phyloP scores from a whole-genome alignment of 2,888 invertebrate genomes.

The Odontothrips loti region DNA sequence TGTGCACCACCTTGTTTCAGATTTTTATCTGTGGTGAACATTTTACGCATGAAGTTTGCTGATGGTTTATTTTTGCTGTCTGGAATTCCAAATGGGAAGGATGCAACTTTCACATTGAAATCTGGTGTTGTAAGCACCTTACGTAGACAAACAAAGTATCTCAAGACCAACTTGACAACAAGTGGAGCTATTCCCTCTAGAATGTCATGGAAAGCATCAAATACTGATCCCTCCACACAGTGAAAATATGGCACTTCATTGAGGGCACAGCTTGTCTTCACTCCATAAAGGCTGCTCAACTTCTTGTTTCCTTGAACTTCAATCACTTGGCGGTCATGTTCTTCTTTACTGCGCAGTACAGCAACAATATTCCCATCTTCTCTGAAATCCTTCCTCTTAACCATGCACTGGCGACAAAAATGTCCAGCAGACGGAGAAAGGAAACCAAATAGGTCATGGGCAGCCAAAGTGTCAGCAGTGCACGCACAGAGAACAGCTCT shows the following conservation, averaged over 20 bases:
- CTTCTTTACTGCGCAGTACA: neutral
- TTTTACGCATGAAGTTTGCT: neutral
- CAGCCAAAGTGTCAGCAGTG: neutral
- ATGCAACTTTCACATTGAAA: neutral
- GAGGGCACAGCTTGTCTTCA: neutral
- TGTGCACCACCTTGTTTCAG: neutral
- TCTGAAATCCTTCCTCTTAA: neutral
- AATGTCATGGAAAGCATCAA: neutral
- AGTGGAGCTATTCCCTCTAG: neutral
- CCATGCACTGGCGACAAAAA: neutral
- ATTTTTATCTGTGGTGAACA: neutral
- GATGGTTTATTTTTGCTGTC: constrained; percentile 6
- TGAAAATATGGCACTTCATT: neutral
- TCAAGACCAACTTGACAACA: neutral
- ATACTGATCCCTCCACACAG: neutral
- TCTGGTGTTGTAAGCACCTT: neutral
- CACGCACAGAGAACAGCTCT: neutral
- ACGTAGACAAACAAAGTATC: neutral
- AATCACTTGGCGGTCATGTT: neutral
- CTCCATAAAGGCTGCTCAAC: neutral
- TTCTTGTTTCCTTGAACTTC: neutral
- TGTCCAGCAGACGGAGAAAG: neutral
- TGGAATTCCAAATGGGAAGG: neutral
- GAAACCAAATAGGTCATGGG: neutral
- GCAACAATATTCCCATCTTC: neutral